Percentiles rank a stretch among this genome's conserved stretches.
These are phyloP conservation scores for Linepithema humile DNA, from an alignment of 1,140 invertebrate genomes.

Conservation along the genomic window DNA sequence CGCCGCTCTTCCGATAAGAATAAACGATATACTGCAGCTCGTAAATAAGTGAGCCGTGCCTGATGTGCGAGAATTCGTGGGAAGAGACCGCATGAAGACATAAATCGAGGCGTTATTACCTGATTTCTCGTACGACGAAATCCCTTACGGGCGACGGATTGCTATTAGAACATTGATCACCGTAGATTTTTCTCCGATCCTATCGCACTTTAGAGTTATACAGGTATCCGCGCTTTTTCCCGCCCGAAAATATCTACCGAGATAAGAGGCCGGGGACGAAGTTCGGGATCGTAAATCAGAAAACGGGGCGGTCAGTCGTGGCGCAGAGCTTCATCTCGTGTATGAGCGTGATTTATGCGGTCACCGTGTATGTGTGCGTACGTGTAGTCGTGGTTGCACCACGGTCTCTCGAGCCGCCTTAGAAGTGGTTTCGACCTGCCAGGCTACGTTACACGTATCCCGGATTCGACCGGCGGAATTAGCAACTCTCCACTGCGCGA, in stretches of 20 bases:
- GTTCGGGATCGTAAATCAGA: slow-evolving; percentile 71
- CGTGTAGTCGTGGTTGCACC: not conserved
- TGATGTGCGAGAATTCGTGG: slow-evolving; percentile 23
- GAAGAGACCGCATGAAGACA: slow-evolving; percentile 23
- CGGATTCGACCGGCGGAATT: slow-evolving; percentile 4
- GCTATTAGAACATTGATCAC: slow-evolving; percentile 67
- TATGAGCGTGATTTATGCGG: slow-evolving; percentile 69
- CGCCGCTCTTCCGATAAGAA: slow-evolving; percentile 12
- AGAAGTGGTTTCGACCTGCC: not conserved
- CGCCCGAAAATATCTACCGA: slow-evolving; percentile 64
- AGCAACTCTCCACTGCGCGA: not conserved
- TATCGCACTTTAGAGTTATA: slow-evolving; percentile 63
- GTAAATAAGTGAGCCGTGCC: slow-evolving; percentile 26
- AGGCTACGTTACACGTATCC: not conserved
- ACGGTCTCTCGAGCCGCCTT: slow-evolving; percentile 38
- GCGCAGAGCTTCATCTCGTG: slow-evolving; percentile 64
- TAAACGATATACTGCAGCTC: slow-evolving; percentile 22
- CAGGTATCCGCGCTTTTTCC: slow-evolving; percentile 57
- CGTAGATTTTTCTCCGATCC: slow-evolving; percentile 57
- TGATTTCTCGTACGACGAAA: slow-evolving; percentile 40
- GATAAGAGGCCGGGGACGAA: slow-evolving; percentile 68
- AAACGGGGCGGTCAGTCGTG: slow-evolving; percentile 71
- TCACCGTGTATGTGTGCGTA: slow-evolving; percentile 8
- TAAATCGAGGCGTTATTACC: slow-evolving; percentile 49
- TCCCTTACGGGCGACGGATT: slow-evolving; percentile 40